Conservation (phyloP, 2,113 vertebrate genomes). For the Butorides virescens region DNA sequence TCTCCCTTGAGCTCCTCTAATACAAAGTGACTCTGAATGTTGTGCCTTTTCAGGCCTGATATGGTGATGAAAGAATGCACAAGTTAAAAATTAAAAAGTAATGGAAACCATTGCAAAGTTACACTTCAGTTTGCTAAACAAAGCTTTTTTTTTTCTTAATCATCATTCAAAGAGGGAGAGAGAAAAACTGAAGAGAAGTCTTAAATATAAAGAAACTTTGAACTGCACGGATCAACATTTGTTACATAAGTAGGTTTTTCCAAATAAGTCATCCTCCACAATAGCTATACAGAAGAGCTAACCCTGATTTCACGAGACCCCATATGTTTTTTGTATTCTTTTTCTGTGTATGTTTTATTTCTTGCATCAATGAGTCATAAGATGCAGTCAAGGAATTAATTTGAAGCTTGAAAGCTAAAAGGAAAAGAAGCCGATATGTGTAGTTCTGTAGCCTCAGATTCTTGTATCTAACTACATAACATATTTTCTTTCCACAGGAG, state of each 20-base stretch:
- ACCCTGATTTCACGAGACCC: constrained; percentile 7
- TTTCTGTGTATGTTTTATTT: constrained; percentile 41
- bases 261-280: background rate
- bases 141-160: background rate
- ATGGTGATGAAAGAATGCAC: background rate
- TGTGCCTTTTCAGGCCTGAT: background rate
- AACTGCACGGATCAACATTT: background rate
- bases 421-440: constrained; percentile 5
- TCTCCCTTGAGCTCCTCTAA: background rate
- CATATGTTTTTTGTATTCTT: constrained; percentile 1
- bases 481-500: constrained; percentile 99
- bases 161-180: background rate
- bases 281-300: background rate
- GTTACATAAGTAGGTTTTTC: constrained; percentile 23
- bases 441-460: constrained; percentile 74
- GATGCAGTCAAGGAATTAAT: constrained; percentile 68
- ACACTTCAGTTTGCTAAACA: background rate
- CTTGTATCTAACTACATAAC: constrained; percentile 87
- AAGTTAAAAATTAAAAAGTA: background rate
- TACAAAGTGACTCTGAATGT: background rate
- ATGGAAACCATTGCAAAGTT: background rate
- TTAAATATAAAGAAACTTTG: constrained; percentile 4
- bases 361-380: constrained; percentile 53
- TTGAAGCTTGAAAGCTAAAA: constrained; percentile 45
- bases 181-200: background rate